Evolutionary conservation across 2,888 invertebrate genomes (phyloP), one percentile per base, ranked within the genome.

Genomic region (Drosophila atroscutellata): DNA sequence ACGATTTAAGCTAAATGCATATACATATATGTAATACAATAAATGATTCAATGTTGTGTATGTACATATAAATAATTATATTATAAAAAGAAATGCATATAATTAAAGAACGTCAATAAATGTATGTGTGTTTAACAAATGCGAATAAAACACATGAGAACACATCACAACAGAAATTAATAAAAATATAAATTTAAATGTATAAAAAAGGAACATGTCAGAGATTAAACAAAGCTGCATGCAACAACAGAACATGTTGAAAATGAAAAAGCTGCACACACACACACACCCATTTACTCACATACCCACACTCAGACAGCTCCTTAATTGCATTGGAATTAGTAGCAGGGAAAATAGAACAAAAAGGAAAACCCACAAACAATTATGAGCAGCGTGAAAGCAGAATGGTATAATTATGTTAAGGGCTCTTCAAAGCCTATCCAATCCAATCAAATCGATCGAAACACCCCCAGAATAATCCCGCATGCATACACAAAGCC

Each of bases 41-140:
- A 90, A 86, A 81, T 79, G 83, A 88, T 88, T 86, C 72, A 88
- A 86, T 86, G 86, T 86, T 90, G 90, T 86, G 89, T 83, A 90
- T 90, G 89, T 86, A 90, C 69, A 90, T 88, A 90, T 76, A 87
- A 70, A 77, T 77, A 81, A 42, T 42, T 72, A 72, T 65, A 66
- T 70, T 72, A 77, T 59, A 64, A 45, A 24, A 63, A 36, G 61
- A 56, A 72, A 62, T 71, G 60, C 76, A 80, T 77, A 80, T 76
- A 81, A 81, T 80, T 83, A 83, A 61, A 74, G 65, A 80, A 74
- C 45, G 81, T 78, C 66, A 69, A 89, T 83, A 70, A 69, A 79
- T 79, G 69, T 77, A 75, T 82, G 81, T 86, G 77, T 73, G 80
- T 66, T 75, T 64, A 63, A 67, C 52, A 73, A 50, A 73, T 55